Evolutionary conservation across 2,797 vertebrate species (phyloP).

Genomic region (Pogoniulus pusillus): DNA sequence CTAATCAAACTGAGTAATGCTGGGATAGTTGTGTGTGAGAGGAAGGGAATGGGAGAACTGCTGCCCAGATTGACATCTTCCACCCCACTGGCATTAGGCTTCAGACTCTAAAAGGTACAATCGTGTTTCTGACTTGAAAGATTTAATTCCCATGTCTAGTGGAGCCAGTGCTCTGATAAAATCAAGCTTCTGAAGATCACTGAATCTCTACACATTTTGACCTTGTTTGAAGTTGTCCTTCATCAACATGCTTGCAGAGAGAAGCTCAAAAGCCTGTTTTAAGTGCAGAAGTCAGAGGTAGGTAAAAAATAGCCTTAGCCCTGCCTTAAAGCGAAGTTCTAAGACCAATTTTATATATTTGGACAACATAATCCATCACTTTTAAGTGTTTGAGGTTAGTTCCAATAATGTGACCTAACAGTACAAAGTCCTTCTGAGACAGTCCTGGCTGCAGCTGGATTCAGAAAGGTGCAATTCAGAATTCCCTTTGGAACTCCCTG

Average conservation of each 20-base stretch:
- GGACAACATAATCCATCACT: not conserved
- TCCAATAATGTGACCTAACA: not conserved
- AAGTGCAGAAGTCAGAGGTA: conserved; percentile 3
- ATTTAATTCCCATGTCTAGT: not conserved
- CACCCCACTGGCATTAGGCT: not conserved
- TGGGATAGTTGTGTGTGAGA: not conserved
- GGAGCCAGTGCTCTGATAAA: conserved; percentile 29
- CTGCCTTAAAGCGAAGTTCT: conserved; percentile 14
- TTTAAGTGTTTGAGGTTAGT: conserved; percentile 3
- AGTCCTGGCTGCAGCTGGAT: not conserved
- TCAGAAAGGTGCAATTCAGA: not conserved
- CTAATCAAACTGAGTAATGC: not conserved
- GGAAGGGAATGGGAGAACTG: not conserved
- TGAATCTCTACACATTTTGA: conserved; percentile 1
- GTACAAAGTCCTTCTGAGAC: not conserved
- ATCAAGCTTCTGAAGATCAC: conserved; percentile 15
- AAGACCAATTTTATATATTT: conserved; percentile 2
- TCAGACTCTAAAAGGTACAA: not conserved
- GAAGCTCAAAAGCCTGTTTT: conserved; percentile 24
- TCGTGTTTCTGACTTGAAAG: not conserved
- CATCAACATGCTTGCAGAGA: not conserved
- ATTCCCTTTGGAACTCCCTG: not conserved
- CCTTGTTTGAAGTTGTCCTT: conserved; percentile 43
- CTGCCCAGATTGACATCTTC: not conserved
- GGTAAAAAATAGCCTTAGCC: conserved; percentile 4